These are phyloP conservation scores for Phataginus tetradactyla DNA, from an alignment of 2,797 vertebrate species.

Conservation along the genomic window DNA sequence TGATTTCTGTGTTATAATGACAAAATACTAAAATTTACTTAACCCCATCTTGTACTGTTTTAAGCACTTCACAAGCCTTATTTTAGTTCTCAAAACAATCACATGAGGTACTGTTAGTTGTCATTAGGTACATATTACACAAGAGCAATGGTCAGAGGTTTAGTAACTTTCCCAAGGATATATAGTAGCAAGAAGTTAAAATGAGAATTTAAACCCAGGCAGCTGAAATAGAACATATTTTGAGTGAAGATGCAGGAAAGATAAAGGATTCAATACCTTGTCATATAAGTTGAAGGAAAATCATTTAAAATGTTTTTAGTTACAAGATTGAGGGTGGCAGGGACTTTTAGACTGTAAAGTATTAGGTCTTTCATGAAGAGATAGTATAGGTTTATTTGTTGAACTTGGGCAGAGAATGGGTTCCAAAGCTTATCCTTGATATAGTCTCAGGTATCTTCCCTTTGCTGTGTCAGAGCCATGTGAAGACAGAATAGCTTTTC, in stretches of 20 bases:
- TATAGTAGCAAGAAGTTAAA: not conserved
- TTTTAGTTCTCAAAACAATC: conserved; percentile 14
- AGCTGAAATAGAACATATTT: conserved; percentile 23
- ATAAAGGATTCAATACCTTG: conserved; percentile 34
- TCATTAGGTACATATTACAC: not conserved
- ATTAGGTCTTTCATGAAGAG: not conserved
- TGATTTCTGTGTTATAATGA: not conserved
- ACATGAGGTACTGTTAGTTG: not conserved
- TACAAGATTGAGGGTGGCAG: not conserved
- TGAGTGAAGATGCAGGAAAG: not conserved
- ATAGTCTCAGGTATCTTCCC: not conserved
- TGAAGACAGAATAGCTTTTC: not conserved
- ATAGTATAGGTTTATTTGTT: not conserved
- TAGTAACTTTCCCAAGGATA: not conserved
- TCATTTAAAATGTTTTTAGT: not conserved
- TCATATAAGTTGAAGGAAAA: conserved; percentile 5
- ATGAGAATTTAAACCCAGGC: not conserved
- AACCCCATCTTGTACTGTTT: not conserved
- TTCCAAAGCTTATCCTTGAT: conserved; percentile 7
- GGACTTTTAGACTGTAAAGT: not conserved
- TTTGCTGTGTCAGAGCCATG: not conserved
- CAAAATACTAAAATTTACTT: not conserved
- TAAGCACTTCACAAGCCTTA: not conserved
- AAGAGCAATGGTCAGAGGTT: not conserved
- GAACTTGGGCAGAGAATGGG: not conserved